Base-by-base conservation (phyloP, 23 tunicate species). In the Trididemnum miniatum region DNA sequence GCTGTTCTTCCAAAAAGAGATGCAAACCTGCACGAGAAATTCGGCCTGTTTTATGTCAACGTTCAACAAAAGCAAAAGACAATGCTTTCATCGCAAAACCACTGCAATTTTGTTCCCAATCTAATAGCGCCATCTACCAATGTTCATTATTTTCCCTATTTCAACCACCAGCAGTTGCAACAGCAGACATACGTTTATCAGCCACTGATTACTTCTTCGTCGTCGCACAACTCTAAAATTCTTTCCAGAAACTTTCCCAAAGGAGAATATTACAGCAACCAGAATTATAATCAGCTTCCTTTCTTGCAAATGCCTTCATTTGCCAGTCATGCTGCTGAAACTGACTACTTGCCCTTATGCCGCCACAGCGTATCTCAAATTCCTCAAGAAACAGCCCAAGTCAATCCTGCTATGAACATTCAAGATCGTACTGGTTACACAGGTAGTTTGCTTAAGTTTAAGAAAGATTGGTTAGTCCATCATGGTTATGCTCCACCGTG, bases 361-460 rank as follows among this genome's bases (percentile, higher is more conserved):
- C 82, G 54, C 31, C 66, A 54, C 28, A 67, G 54, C 4, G 39
- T 25, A n/a, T 12, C 66, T 28, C 36, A 54, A 52, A 2, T 2
- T 52, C 36, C 28, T 4, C 35, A 79, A 3, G 90, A 86, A 71
- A 44, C 63, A 1, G 32, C 67, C 0, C 26, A 71, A 18, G 90
- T 86, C n/a, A 81, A 72, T 69, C 97, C 97, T 31, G 86, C 86
- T 60, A 86, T 91, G 24, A 82, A 82, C 36, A 69, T 91, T 15
- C 97, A 91, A 59, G 90, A 91, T 36, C 86, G 86, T 1, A 91
- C 97, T 66, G 97, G 97, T 12, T 91, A 91, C 72, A 91, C 97
- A 57, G 97, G 97, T 91, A 0, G 31, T 35, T 31, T 2, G 25
- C 30, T 73, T 26, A 3, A 24, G 29, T 62, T 44, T n/a, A n/a